Conservation (phyloP, 1,140 invertebrate species). For the Proales similis region DNA sequence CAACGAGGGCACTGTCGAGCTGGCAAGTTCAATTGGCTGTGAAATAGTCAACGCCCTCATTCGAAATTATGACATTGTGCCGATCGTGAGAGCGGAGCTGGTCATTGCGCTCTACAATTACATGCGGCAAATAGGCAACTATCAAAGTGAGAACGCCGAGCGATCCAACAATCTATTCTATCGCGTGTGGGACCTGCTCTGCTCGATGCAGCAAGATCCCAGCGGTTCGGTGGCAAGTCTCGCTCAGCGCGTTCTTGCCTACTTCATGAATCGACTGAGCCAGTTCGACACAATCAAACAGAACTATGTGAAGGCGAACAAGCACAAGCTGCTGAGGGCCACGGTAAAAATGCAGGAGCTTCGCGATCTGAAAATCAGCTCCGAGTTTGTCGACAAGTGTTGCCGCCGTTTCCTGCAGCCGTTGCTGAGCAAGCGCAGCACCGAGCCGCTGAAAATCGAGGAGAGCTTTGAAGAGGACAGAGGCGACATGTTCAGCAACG, state of each 20-base stretch:
- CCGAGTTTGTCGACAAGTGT: slow-evolving; percentile 2
- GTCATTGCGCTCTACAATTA: slow-evolving; percentile 13
- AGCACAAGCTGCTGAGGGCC: no score
- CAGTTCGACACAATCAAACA: slow-evolving; percentile 9
- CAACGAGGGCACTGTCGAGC: slow-evolving; percentile 14
- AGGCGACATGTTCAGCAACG: slow-evolving; percentile 8
- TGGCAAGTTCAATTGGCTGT: neutral
- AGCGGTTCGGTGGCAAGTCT: neutral
- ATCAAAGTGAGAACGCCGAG: neutral
- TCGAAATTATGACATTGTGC: slow-evolving; percentile 15
- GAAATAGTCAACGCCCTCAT: slow-evolving; percentile 18
- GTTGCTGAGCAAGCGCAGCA: neutral
- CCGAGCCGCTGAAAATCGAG: neutral
- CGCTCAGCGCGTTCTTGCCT: neutral
- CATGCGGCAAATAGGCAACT: neutral
- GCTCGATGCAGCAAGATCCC: slow-evolving; percentile 18
- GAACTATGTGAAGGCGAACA: neutral
- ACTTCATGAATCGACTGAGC: neutral
- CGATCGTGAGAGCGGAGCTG: slow-evolving; percentile 9
- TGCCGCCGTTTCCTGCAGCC: slow-evolving; percentile 1
- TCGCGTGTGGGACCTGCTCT: neutral
- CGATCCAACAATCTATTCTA: slow-evolving; percentile 12
- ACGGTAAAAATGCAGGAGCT: no score
- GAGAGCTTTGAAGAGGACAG: no score
- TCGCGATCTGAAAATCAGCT: no score